Evolutionary conservation across 2,888 invertebrate genomes (phyloP).

Genomic region (Agrotis segetum): DNA sequence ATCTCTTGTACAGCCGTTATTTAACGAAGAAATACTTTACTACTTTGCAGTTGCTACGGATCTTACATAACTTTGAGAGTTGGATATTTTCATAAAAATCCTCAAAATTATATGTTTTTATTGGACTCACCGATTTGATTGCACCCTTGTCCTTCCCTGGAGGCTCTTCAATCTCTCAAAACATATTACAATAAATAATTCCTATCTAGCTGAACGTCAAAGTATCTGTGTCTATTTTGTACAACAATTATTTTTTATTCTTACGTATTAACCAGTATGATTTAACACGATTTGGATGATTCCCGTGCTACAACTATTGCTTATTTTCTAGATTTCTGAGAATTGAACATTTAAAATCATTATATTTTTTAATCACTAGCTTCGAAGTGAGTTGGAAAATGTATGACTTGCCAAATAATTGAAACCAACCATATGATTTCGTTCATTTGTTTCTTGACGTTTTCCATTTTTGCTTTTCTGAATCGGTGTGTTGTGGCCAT

Average conservation of each 20-base stretch:
- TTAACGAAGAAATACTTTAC: slow-evolving; percentile 25
- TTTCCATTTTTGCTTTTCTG: slow-evolving; percentile 81
- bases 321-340: slow-evolving; percentile 76
- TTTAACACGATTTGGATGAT: slow-evolving; percentile 79
- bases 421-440: slow-evolving; percentile 88
- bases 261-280: slow-evolving; percentile 80
- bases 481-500: slow-evolving; percentile 43
- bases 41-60: slow-evolving; percentile 47
- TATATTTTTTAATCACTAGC: slow-evolving; percentile 77
- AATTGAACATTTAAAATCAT: slow-evolving; percentile 78
- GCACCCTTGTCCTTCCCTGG: slow-evolving; percentile 60
- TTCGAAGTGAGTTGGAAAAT: slow-evolving; percentile 81
- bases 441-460: slow-evolving; percentile 87
- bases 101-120: slow-evolving; percentile 40
- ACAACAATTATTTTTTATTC: slow-evolving; percentile 77
- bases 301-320: slow-evolving; percentile 78
- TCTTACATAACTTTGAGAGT: slow-evolving; percentile 9
- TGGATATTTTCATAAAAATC: slow-evolving; percentile 44
- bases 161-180: slow-evolving; percentile 71
- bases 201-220: slow-evolving; percentile 78
- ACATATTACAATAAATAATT: slow-evolving; percentile 78
- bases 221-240: slow-evolving; percentile 63
- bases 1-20: slow-evolving; percentile 14
- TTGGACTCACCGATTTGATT: slow-evolving; percentile 66
- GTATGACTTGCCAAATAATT: slow-evolving; percentile 87